Base-by-base conservation (phyloP, 1,140 invertebrate genomes). In the Drosophila kepulauana region DNA sequence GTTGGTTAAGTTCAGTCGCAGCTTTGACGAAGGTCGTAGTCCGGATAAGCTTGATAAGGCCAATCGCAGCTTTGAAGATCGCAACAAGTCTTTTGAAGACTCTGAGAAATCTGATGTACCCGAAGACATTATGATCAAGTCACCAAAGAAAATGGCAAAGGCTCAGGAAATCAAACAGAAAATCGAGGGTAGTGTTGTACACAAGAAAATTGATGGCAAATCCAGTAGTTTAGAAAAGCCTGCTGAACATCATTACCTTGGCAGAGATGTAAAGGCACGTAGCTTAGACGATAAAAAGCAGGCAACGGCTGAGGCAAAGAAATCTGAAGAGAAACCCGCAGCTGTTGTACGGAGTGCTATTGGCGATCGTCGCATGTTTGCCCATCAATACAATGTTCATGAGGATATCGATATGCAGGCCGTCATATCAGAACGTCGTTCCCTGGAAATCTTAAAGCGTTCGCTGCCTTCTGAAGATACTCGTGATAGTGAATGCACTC, bases 1-100 rank as follows among this genome's bases (percentile, higher is more conserved):
- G 73, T 81, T 94, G 63, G 94, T 94, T 6, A 95, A 95, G 91
- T 94, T 95, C 25, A 96, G 95, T 74, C 94, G 95, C 75, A 96
- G 95, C 82, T 94, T 95, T 79, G 95, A 96, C 85, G 94, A 95
- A 79, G 94, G 94, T 54, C 94, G 94, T 57, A 91, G 93, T 46
- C 82, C 92, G 4, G 85, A 91, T 7, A 94, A 94, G 89, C 72
- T 93, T 4, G 93, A 91, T 66, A 95, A 94, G 91, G 93, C 93
- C 6, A 94, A 94, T 91, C 94, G 94, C 74, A 94, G 94, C 70
- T 93, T 94, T 77, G 94, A 95, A 78, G 94, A 94, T 89, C 94
- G 93, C 0, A 94, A 94, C 73, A 94, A 94, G 81, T 94, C 94
- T 2, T 93, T 95, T 66, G 94, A 94, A 87, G 94, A 95, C 54